Evolutionary conservation across 2,113 vertebrate genomes (phyloP), one percentile per base, ranked within the genome.

Genomic region (Taxidea taxus): DNA sequence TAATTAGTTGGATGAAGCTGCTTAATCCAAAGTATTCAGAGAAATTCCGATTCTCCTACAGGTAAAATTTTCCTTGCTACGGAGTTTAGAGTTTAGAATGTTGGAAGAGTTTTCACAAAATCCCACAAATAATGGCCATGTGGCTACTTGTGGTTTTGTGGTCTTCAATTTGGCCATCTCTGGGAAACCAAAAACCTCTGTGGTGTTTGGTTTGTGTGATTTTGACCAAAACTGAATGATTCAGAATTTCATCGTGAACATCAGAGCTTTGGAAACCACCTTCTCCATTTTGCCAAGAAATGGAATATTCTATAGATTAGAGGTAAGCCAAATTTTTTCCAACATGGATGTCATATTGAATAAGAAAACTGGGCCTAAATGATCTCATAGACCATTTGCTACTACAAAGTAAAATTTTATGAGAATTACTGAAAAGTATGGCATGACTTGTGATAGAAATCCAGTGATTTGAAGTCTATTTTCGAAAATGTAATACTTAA

Each of bases 401-500:
- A 80, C 29, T 27, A 92, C 27, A 75, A 92, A 82, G 64, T 6
- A 21, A 87, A 96, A 77, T 23, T 56, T 64, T 66, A 77, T 84
- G 21, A 97, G 27, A 91, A 91, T 86, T 89, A 86, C 56, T 74
- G 25, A n/a, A 54, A 92, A 94, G 54, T 70, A 1, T 95, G 64
- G 8, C 20, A 82, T 58, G 64, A 20, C 25, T 82, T 93, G 70
- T 91, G 34, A 87, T 91, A 39, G 64, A 95, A 82, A 86, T 68
- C 7, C 7, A 58, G 29, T 84, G 66, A 87, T 54, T 83, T 95
- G 58, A 83, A 85, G 16, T 94, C 49, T 68, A 25, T 56, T 95
- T 95, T 93, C 29, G 91, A 93, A 95, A 92, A 60, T 77, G 85
- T 58, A 80, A 85, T 83, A 80, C 31, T 87, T 88, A 93, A 70